phyloP scores from a whole-genome alignment of 2,113 vertebrate genomes.

The Perca schrenkii region DNA sequence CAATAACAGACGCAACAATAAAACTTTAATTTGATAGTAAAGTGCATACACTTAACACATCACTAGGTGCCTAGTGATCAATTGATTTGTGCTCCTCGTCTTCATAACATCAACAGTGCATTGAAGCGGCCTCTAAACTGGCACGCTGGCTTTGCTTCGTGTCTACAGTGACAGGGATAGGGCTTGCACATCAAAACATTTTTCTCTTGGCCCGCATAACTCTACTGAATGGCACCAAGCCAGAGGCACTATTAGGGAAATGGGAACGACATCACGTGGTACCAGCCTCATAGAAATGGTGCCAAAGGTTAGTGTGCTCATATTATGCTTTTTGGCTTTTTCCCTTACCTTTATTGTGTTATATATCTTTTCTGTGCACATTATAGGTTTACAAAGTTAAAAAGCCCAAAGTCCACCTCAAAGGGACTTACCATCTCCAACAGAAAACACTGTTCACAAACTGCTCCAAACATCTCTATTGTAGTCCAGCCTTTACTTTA shows the following conservation, averaged over 20 bases:
- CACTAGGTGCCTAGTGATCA: neutral
- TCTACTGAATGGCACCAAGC: conserved; percentile 28
- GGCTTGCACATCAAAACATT: conserved; percentile 59
- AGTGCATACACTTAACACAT: too few relatives aligned
- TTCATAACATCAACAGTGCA: conserved; percentile 37
- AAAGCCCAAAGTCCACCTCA: too few relatives aligned
- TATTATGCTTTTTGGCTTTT: too few relatives aligned
- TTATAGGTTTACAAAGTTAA: too few relatives aligned
- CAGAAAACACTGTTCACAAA: too few relatives aligned
- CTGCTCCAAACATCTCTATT: too few relatives aligned
- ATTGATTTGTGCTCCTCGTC: conserved; percentile 1
- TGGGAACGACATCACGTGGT: neutral
- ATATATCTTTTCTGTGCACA: too few relatives aligned
- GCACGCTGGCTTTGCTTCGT: conserved; percentile 47
- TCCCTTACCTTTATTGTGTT: too few relatives aligned
- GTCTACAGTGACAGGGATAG: conserved; percentile 54
- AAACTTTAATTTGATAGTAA: neutral
- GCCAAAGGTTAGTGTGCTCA: conserved; percentile 4
- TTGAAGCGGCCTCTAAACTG: neutral
- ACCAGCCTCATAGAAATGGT: conserved; percentile 24
- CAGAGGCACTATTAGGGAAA: conserved; percentile 37
- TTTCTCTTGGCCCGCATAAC: conserved; percentile 55
- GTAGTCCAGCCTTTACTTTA: too few relatives aligned
- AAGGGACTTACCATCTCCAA: too few relatives aligned
- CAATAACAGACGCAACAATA: neutral